Percentiles rank a stretch among this genome's conserved stretches.
phyloP scores from a whole-genome alignment of 2,113 vertebrate species.

The Syngnathus typhle region DNA sequence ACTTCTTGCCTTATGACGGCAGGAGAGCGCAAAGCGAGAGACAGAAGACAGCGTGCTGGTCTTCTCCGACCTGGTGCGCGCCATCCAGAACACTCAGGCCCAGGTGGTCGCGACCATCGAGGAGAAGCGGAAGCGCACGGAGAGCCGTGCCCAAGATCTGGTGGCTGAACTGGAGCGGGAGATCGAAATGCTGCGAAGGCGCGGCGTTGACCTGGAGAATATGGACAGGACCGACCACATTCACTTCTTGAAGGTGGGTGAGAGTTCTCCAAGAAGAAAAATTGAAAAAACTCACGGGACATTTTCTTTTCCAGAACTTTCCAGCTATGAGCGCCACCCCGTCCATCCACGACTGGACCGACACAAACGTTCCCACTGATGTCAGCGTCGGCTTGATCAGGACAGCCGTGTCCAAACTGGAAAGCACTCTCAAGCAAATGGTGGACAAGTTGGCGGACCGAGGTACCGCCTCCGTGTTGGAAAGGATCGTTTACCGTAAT shows the following conservation, averaged over 20 bases:
- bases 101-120: conserved; percentile 62
- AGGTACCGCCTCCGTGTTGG: conserved; percentile 43
- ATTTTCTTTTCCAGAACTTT: conserved; percentile 56
- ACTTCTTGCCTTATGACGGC: neutral
- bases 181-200: conserved; percentile 54
- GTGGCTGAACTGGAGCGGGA: conserved; percentile 65
- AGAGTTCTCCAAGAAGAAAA: neutral
- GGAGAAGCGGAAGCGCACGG: conserved; percentile 65
- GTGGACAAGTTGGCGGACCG: conserved; percentile 57
- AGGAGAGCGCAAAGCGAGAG: conserved; percentile 65
- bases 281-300: no score
- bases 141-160: conserved; percentile 54
- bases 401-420: conserved; percentile 61
- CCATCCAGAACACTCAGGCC: conserved; percentile 63
- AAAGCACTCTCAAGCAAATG: conserved; percentile 48
- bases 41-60: conserved; percentile 64
- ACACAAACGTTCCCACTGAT: conserved; percentile 63
- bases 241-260: conserved; percentile 68
- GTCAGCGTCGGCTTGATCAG: conserved; percentile 62
- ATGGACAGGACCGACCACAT: conserved; percentile 70
- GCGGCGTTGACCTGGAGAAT: conserved; percentile 61
- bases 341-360: conserved; percentile 68
- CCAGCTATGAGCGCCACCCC: conserved; percentile 59
- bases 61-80: conserved; percentile 63
- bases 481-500: neutral